phyloP scores from a whole-genome alignment of 1,140 invertebrate genomes.

The Xylocopa sonorina region DNA sequence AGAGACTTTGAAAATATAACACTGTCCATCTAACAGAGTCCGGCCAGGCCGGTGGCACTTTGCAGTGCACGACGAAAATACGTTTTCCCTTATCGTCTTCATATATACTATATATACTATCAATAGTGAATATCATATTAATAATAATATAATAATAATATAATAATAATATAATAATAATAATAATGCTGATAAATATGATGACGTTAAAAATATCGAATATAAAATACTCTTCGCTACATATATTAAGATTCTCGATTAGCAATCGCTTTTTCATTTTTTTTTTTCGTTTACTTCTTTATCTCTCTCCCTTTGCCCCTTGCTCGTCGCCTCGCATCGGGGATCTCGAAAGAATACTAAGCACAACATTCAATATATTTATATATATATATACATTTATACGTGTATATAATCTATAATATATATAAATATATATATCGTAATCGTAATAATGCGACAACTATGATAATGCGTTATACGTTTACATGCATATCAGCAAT shows the following conservation, averaged over 20 bases:
- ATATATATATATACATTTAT: constrained; percentile 29
- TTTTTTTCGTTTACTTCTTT: constrained; percentile 50
- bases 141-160: constrained; percentile 72
- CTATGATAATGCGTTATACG: constrained; percentile 60
- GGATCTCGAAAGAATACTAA: constrained; percentile 74
- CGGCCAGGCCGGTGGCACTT: background rate
- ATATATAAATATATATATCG: constrained; percentile 64
- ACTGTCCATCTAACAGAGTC: background rate
- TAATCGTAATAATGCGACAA: constrained; percentile 75
- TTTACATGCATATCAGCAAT: constrained; percentile 47
- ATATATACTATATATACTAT: constrained; percentile 6
- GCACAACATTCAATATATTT: constrained; percentile 80
- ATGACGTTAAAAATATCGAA: constrained; percentile 72
- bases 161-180: constrained; percentile 66
- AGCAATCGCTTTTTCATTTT: constrained; percentile 22
- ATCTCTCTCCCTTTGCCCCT: constrained; percentile 57
- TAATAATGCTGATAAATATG: constrained; percentile 67
- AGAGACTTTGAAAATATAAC: constrained; percentile 1
- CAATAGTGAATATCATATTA: constrained; percentile 57
- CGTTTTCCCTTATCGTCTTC: background rate
- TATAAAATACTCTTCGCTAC: constrained; percentile 77
- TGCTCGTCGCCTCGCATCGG: constrained; percentile 54
- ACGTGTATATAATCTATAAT: constrained; percentile 66
- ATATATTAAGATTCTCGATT: constrained; percentile 70
- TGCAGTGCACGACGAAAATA: constrained; percentile 3